Base-by-base conservation (phyloP, 2,888 invertebrate species). In the Hyppa rectilinea region DNA sequence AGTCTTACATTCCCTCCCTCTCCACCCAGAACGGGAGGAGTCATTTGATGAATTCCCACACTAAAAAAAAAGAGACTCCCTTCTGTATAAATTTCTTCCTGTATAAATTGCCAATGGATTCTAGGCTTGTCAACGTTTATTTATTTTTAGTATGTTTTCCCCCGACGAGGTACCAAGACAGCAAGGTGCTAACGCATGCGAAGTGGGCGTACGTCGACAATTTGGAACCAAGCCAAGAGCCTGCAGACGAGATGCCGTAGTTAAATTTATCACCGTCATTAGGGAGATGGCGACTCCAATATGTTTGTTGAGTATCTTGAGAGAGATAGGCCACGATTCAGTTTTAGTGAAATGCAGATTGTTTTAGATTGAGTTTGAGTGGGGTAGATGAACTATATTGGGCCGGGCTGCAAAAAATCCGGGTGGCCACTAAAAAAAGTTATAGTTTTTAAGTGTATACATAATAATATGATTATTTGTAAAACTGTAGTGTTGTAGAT, bases 221-320 rank as follows among this genome's bases (percentile, higher is more conserved):
- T 82, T 84, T 83, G 83, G 83, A 68, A 59, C 20, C 4, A 12
- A 31, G 78, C 83, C 84, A 83, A 52, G 38, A 59, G 38, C 34
- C 55, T 72, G 74, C 70, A 80, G 55, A 53, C 53, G 62, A 74
- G 67, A 9, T 52, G 50, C 81, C 79, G 83, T 81, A 75, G 76
- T 64, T 58, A 68, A 81, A 83, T 79, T 81, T 79, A 81, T 72
- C 72, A 58, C 47, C 56, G 66, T 72, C 71, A 74, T 83, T 79
- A 83, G 47, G 43, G 43, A 52, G 36, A 60, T 31, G 60, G 56
- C 29, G 47, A 49, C 31, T 60, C 55, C 55, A 61, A 68, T 66
- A 47, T 75, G 75, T 78, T 78, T 79, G 71, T 63, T 34, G 62
- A 65, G 79, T 55, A 65, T 70, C 75, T 75, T 55, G n/a, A 55